phyloP scores from a whole-genome alignment of 2,113 vertebrate genomes.

The Hydrochoerus hydrochaeris region DNA sequence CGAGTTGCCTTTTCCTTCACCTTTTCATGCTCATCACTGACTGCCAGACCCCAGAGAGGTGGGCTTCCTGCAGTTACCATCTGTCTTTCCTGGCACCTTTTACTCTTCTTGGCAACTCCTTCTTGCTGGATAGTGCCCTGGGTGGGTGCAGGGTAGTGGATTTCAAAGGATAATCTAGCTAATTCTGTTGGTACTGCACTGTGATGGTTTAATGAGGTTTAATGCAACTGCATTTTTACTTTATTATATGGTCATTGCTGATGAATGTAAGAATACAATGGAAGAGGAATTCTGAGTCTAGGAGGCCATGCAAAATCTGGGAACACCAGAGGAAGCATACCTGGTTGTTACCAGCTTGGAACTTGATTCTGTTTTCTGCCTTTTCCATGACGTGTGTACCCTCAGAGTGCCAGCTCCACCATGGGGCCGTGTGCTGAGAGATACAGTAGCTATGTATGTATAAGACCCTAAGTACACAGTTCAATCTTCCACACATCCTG shows the following conservation, averaged over 20 bases:
- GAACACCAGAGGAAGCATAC: background rate
- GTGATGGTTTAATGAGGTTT: background rate
- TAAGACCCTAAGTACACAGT: background rate
- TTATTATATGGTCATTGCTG: background rate
- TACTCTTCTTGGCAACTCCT: background rate
- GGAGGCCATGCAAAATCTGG: background rate
- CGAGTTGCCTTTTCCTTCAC: background rate
- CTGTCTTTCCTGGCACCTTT: slow-evolving; percentile 57
- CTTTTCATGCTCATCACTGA: background rate
- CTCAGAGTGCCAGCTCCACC: background rate
- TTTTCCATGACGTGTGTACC: background rate
- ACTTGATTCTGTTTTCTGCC: background rate
- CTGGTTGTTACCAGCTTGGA: background rate
- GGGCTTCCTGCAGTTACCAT: slow-evolving; percentile 49
- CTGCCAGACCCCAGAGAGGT: background rate
- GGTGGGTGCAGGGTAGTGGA: background rate
- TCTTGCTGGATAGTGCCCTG: background rate
- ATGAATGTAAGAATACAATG: background rate
- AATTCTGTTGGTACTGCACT: background rate
- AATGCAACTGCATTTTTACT: background rate
- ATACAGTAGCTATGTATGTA: background rate
- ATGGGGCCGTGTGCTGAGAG: background rate
- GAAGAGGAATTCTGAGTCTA: background rate
- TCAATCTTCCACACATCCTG: too few relatives aligned
- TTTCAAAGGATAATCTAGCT: background rate